A percentile compares a stretch with the other conserved stretches of the same genome.
phyloP scores from a whole-genome alignment of 2,113 vertebrate species.

The Callithrix jacchus region DNA sequence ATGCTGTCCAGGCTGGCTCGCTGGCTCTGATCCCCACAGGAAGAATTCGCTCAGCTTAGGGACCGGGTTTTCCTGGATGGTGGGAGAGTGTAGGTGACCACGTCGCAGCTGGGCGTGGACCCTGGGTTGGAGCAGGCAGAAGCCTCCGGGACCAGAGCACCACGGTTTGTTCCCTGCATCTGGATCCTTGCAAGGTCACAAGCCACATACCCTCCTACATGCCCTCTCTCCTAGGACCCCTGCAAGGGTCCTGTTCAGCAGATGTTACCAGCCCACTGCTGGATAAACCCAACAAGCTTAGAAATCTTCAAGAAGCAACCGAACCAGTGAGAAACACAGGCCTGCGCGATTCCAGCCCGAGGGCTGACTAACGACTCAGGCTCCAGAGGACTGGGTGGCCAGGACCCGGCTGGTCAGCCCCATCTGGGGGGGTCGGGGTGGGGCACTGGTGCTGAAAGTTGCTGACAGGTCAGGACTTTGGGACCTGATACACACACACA shows the following conservation, averaged over 20 bases:
- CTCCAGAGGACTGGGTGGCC: background rate
- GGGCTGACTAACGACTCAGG: background rate
- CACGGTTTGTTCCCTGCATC: background rate
- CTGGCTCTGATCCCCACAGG: background rate
- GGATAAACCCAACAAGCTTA: background rate
- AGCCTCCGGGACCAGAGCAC: background rate
- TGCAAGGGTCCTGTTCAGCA: fast-evolving
- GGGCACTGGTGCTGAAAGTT: fast-evolving
- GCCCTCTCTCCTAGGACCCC: background rate
- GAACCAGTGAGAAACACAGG: background rate
- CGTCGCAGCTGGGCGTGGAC: fast-evolving
- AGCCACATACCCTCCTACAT: fast-evolving
- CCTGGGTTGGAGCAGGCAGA: background rate
- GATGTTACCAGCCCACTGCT: background rate
- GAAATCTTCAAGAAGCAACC: background rate
- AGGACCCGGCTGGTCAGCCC: background rate
- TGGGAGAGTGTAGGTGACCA: fast-evolving
- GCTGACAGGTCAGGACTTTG: background rate
- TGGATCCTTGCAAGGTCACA: background rate
- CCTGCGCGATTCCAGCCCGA: background rate
- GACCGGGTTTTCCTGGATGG: background rate
- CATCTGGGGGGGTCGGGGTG: background rate
- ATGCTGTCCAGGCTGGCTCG: background rate
- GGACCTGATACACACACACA: background rate
- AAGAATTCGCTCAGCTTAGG: background rate